Conservation (phyloP, 2,888 invertebrate genomes). For the Xanthostigma xanthostigma region DNA sequence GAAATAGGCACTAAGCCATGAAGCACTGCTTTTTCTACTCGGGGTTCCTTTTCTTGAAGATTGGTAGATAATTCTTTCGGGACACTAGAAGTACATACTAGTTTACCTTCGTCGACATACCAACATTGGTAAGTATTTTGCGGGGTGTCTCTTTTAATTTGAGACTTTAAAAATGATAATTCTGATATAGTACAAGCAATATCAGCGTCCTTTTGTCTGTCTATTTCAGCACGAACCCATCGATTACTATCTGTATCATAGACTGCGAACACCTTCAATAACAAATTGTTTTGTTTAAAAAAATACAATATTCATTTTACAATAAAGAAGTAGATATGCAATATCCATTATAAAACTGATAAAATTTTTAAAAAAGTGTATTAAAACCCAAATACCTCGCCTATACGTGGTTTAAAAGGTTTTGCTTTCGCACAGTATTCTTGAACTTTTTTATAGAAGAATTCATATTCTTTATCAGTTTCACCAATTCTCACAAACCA, state of each 20-base stretch:
- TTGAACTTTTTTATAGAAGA: background rate
- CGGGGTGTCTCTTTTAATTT: background rate
- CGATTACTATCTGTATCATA: background rate
- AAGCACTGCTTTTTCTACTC: background rate
- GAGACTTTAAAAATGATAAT: background rate
- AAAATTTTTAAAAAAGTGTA: too few species aligned
- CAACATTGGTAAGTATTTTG: background rate
- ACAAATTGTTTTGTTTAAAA: too few species aligned
- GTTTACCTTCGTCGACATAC: background rate
- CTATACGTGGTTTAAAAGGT: too few species aligned
- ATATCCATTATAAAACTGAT: too few species aligned
- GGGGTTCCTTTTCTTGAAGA: slow-evolving; percentile 1
- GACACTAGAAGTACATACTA: background rate
- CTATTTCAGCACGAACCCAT: background rate
- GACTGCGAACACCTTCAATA: background rate
- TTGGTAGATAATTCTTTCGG: background rate
- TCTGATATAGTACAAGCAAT: background rate
- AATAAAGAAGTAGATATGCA: too few species aligned
- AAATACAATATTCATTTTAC: too few species aligned
- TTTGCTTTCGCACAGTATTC: background rate
- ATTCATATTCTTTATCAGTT: background rate
- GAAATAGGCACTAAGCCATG: background rate
- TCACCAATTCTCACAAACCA: background rate
- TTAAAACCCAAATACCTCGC: too few species aligned
- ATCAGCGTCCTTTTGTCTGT: background rate